These are phyloP conservation scores for Coracopsis vasa DNA, from an alignment of 2,113 vertebrate genomes.

Conservation along the genomic window DNA sequence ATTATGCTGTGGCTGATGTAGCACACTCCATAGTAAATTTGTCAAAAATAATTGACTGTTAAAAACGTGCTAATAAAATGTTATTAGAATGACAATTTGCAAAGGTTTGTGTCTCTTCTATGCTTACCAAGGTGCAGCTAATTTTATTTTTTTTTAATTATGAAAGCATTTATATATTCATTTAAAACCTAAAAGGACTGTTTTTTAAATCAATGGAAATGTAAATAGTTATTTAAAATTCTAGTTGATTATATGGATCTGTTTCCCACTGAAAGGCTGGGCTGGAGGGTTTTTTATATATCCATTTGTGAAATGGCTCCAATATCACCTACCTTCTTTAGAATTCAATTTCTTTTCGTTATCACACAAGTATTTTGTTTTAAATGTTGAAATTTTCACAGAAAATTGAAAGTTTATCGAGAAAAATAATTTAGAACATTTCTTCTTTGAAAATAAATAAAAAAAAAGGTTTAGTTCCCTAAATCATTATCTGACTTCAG, in stretches of 20 bases:
- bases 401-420: background rate
- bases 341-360: background rate
- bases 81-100: background rate
- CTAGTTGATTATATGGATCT: background rate
- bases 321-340: background rate
- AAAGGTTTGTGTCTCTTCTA: background rate
- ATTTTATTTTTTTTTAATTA: background rate
- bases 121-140: background rate
- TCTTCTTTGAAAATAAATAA: background rate
- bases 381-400: background rate
- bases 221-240: background rate
- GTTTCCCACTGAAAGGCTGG: background rate
- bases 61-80: background rate
- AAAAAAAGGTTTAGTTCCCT: background rate
- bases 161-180: background rate
- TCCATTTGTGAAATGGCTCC: background rate
- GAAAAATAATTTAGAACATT: background rate
- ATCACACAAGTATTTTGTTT: background rate
- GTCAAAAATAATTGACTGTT: background rate
- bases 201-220: background rate
- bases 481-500: background rate
- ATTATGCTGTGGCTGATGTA: background rate
- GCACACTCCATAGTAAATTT: background rate
- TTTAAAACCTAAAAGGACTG: background rate
- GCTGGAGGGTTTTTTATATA: background rate